Conservation (phyloP, 2,888 invertebrate species). For the Tachystola acroxantha region DNA sequence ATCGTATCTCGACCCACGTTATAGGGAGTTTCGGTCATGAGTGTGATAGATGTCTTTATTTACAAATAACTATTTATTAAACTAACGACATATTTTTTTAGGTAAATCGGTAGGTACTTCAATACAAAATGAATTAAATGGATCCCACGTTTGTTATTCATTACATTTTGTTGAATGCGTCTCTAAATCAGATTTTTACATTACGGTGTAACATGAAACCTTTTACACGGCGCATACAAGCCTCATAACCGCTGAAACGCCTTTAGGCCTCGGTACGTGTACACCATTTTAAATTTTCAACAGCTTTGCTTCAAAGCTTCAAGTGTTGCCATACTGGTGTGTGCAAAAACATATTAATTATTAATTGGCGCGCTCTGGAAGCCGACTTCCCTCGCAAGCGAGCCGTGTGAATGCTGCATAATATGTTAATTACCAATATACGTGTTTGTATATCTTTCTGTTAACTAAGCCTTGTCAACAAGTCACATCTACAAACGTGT, state of each 20-base stretch:
- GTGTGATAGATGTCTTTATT: too few relatives aligned
- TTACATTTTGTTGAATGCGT: too few relatives aligned
- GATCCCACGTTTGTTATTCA: too few relatives aligned
- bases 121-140: too few relatives aligned
- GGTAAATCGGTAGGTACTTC: too few relatives aligned
- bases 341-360: conserved; percentile 66
- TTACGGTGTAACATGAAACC: conserved; percentile 7
- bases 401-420: conserved; percentile 7
- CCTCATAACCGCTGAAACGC: conserved; percentile 38
- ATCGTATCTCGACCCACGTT: too few relatives aligned
- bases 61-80: too few relatives aligned
- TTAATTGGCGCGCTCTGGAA: conserved; percentile 31
- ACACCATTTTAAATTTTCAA: conserved; percentile 55
- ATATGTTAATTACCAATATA: conserved; percentile 6
- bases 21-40: too few relatives aligned
- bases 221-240: conserved; percentile 23
- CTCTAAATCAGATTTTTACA: conserved; percentile 1
- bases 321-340: conserved; percentile 41
- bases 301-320: conserved; percentile 33
- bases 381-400: conserved; percentile 2
- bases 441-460: not conserved
- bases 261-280: conserved; percentile 28
- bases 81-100: too few relatives aligned
- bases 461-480: not conserved
- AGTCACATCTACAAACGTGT: not conserved